phyloP scores from a whole-genome alignment of 2,797 vertebrate genomes.

The Anomalospiza imberbis region DNA sequence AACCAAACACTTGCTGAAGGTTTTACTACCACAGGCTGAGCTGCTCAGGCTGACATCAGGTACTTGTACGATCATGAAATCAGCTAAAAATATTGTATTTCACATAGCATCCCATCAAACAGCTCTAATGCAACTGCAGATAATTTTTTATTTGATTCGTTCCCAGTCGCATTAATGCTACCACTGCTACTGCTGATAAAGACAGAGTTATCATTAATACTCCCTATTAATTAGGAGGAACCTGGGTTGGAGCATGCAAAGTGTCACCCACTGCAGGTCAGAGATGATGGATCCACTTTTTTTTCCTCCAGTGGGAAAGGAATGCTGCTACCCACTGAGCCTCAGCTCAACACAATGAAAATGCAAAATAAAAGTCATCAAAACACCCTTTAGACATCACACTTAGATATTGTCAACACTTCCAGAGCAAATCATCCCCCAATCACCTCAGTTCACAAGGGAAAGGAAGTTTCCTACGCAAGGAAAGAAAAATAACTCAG shows the following conservation, averaged over 20 bases:
- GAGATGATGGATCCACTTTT: neutral
- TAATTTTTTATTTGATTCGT: slow-evolving; percentile 28
- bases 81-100: neutral
- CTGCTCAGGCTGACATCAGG: neutral
- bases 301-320: slow-evolving; percentile 11
- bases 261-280: neutral
- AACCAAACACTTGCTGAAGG: neutral
- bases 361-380: slow-evolving; percentile 11
- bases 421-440: slow-evolving; percentile 16
- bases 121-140: neutral
- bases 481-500: slow-evolving; percentile 57
- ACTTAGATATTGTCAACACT: slow-evolving; percentile 7
- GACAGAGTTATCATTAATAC: neutral
- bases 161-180: neutral
- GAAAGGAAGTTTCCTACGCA: slow-evolving; percentile 35
- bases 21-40: neutral
- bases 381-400: neutral
- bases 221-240: neutral
- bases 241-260: neutral
- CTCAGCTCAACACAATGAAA: slow-evolving; percentile 9
- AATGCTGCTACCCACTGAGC: slow-evolving; percentile 17
- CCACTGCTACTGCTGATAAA: neutral
- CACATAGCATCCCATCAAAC: neutral
- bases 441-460: neutral
- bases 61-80: neutral